These are phyloP conservation scores for Geopemphigus sp. DNA, from an alignment of 1,140 invertebrate genomes.

Conservation along the genomic window DNA sequence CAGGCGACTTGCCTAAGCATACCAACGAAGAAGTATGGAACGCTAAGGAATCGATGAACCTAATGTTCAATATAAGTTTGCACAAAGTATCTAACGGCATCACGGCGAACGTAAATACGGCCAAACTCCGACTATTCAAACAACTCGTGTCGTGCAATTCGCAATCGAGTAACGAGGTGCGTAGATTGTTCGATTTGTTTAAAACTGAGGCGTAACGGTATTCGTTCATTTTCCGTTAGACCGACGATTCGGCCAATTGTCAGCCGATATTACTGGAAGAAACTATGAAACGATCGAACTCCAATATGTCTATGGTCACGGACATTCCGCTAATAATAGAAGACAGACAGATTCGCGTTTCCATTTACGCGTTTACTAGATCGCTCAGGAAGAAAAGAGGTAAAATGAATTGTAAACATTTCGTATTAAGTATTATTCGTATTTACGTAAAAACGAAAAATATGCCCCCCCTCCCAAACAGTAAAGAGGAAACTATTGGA, in stretches of 20 bases:
- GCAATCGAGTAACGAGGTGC: conserved; percentile 17
- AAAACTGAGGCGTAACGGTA: neutral
- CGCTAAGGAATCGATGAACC: conserved; percentile 60
- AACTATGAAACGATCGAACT: neutral
- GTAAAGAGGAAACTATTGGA: conserved; percentile 62
- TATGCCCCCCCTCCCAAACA: conserved; percentile 50
- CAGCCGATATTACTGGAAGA: neutral
- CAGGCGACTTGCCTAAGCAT: conserved; percentile 60
- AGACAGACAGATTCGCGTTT: conserved; percentile 34
- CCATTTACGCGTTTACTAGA: conserved; percentile 12
- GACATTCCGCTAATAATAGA: neutral
- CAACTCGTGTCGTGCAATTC: conserved; percentile 10
- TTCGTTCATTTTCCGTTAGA: neutral
- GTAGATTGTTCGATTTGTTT: neutral
- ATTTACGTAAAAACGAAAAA: neutral
- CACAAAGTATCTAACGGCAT: conserved; percentile 56
- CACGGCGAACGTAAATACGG: conserved; percentile 57
- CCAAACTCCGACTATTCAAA: conserved; percentile 25
- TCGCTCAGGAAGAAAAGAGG: conserved; percentile 21
- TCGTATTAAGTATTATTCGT: neutral
- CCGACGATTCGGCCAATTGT: conserved; percentile 9
- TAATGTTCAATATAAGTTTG: conserved; percentile 60
- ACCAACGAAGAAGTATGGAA: conserved; percentile 61
- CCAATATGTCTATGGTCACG: neutral
- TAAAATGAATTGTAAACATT: neutral